Percentiles rank a stretch among this genome's conserved stretches.
phyloP scores from a whole-genome alignment of 2,113 vertebrate species.

The Ivindomyrus marchei region DNA sequence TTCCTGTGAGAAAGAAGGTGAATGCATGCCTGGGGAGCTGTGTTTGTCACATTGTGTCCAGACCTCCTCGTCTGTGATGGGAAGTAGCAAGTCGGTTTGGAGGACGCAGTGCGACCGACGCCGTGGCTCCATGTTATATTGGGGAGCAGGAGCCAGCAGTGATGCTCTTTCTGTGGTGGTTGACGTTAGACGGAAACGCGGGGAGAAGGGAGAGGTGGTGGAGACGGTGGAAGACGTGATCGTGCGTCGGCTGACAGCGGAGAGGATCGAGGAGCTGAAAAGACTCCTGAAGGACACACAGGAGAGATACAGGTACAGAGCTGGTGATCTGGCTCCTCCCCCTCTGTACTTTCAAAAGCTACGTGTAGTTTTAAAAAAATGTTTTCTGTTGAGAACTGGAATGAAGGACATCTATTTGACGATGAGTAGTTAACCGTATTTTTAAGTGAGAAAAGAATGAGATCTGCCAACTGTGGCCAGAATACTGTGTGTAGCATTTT shows the following conservation, averaged over 20 bases:
- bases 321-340: background rate
- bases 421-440: background rate
- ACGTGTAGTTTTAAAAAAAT: background rate
- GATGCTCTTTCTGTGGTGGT: background rate
- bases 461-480: background rate
- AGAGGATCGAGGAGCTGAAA: slow-evolving; percentile 93
- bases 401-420: background rate
- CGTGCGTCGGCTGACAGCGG: slow-evolving; percentile 84
- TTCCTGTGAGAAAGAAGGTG: background rate
- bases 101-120: background rate
- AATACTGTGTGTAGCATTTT: background rate
- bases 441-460: background rate
- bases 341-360: too few relatives aligned
- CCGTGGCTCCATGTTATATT: background rate
- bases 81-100: background rate
- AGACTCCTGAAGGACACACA: slow-evolving; percentile 94
- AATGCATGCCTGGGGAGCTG: background rate
- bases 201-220: slow-evolving; percentile 96
- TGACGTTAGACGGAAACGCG: slow-evolving; percentile 79
- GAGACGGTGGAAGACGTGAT: slow-evolving; percentile 99
- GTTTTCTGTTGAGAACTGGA: background rate
- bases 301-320: slow-evolving; percentile 82
- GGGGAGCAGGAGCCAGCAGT: background rate
- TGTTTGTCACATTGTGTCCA: background rate
- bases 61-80: background rate